phyloP scores from a whole-genome alignment of 2,797 vertebrate species.

The Gobionotothen gibberifrons region DNA sequence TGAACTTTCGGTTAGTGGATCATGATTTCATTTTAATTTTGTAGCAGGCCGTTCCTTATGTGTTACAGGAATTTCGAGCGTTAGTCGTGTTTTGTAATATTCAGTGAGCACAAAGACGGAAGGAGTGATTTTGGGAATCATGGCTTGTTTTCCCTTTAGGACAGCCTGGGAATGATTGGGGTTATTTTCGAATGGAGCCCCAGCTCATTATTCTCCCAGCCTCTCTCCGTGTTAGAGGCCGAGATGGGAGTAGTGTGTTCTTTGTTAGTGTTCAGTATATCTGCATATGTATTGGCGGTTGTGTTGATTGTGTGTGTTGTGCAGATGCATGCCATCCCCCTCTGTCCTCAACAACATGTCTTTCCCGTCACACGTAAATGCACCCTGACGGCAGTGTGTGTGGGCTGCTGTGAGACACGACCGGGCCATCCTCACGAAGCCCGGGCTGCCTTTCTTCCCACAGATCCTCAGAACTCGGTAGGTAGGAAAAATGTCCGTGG shows the following conservation, averaged over 20 bases:
- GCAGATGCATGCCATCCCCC: constrained; percentile 17
- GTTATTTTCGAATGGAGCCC: constrained; percentile 39
- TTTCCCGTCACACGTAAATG: constrained; percentile 63
- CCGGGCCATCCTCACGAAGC: constrained; percentile 20
- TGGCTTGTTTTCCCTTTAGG: constrained; percentile 12
- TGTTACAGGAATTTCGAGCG: constrained; percentile 14
- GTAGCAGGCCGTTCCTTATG: neutral
- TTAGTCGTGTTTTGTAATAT: constrained; percentile 22
- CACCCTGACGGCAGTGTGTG: constrained; percentile 62
- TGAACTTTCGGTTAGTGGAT: neutral
- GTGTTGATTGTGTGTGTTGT: constrained; percentile 39
- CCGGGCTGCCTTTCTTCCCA: constrained; percentile 51
- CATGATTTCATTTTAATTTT: constrained; percentile 6
- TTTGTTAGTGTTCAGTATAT: constrained; percentile 45
- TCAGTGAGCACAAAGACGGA: constrained; percentile 18
- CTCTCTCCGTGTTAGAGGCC: constrained; percentile 17
- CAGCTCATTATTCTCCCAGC: constrained; percentile 43
- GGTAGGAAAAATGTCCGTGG: constrained; percentile 33
- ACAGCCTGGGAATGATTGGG: constrained; percentile 56
- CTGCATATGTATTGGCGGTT: constrained; percentile 49
- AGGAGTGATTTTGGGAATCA: constrained; percentile 23
- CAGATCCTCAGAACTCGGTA: constrained; percentile 21
- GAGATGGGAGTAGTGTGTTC: constrained; percentile 11
- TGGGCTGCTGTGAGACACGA: constrained; percentile 48
- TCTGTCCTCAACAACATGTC: constrained; percentile 22